Evolutionary conservation across 2,113 vertebrate genomes (phyloP).

Genomic region (Clinocottus analis): DNA sequence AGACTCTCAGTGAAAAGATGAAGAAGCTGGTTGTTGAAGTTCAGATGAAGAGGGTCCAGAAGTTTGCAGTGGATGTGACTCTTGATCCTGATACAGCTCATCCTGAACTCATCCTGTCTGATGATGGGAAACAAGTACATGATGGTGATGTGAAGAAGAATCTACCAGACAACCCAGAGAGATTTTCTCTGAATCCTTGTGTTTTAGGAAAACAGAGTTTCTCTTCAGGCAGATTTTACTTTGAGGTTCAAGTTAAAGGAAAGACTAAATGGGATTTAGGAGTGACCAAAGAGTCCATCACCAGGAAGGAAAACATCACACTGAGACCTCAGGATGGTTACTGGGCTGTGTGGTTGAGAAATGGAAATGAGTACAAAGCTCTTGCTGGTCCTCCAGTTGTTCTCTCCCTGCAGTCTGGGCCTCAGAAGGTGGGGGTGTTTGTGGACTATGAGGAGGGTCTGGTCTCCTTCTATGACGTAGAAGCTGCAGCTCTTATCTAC

Average conservation of each 20-base stretch:
- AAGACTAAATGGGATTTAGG: background rate
- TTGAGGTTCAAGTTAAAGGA: constrained; percentile 32
- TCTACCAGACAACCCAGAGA: constrained; percentile 9
- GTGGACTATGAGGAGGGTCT: too few species aligned
- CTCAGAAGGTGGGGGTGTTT: background rate
- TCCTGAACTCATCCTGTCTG: background rate
- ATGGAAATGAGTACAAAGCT: background rate
- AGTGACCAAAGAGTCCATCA: constrained; percentile 2
- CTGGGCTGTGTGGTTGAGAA: background rate
- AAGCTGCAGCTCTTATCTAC: too few species aligned
- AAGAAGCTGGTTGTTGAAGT: too few species aligned
- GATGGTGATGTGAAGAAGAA: background rate
- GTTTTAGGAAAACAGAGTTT: constrained; percentile 21
- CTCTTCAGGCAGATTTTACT: constrained; percentile 32
- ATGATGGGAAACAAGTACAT: background rate
- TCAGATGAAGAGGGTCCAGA: too few species aligned
- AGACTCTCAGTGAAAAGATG: too few species aligned
- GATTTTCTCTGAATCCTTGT: accelerated
- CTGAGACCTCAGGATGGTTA: background rate
- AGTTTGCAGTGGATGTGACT: constrained; percentile 1
- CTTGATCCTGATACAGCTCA: constrained; percentile 32
- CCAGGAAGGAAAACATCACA: background rate
- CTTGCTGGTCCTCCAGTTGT: accelerated
- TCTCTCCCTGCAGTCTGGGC: background rate
- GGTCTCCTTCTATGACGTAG: too few species aligned